A percentile compares a stretch with the other conserved stretches of the same genome.
Evolutionary conservation across 2,888 invertebrate species (phyloP).

Genomic region (Ophion ellenae): DNA sequence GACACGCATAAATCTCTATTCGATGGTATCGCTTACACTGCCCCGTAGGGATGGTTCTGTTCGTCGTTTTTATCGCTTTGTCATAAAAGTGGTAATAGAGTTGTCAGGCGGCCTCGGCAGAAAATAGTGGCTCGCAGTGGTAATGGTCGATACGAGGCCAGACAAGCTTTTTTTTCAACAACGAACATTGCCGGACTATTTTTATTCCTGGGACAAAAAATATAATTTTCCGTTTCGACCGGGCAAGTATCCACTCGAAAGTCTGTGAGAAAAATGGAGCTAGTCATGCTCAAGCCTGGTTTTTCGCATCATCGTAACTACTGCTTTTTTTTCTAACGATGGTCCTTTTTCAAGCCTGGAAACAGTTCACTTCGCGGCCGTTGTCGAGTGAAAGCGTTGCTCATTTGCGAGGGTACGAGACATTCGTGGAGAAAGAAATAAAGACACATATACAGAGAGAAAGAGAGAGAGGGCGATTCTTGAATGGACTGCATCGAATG

Average conservation of each 20-base stretch:
- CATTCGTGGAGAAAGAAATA: neutral
- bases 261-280: neutral
- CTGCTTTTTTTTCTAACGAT: neutral
- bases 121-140: neutral
- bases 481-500: neutral
- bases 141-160: neutral
- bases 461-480: neutral
- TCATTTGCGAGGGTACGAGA: neutral
- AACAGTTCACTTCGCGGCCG: neutral
- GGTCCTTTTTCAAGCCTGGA: neutral
- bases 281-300: conserved; percentile 1
- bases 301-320: neutral
- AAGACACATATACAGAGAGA: neutral
- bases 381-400: neutral
- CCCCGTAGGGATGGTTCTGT: neutral
- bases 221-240: neutral
- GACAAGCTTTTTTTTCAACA: neutral
- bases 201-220: neutral
- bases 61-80: conserved; percentile 8
- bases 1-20: neutral
- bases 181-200: neutral
- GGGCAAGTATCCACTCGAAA: neutral
- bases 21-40: neutral
- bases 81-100: conserved; percentile 11
- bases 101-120: neutral